Conservation (phyloP, 2,797 vertebrate species). For the Neosilurus hyrtlii region DNA sequence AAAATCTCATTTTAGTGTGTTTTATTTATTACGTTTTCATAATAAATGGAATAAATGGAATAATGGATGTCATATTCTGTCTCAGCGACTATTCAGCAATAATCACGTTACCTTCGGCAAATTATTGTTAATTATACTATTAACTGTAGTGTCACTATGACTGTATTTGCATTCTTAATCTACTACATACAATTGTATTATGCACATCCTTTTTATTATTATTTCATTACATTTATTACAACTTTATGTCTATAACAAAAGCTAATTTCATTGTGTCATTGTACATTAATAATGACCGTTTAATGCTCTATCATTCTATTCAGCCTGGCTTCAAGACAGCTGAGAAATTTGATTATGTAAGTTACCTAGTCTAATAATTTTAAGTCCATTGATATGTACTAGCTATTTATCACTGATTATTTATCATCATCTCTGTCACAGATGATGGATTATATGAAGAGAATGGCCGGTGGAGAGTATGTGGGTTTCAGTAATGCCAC, state of each 20-base stretch:
- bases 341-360: slow-evolving; percentile 88
- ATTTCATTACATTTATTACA: neutral
- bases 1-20: too few species aligned
- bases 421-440: slow-evolving; percentile 56
- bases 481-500: slow-evolving; percentile 90
- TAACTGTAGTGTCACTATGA: neutral
- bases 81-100: too few species aligned
- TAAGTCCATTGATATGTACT: slow-evolving; percentile 3
- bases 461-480: slow-evolving; percentile 81
- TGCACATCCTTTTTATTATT: neutral
- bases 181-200: neutral
- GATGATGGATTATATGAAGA: slow-evolving; percentile 86
- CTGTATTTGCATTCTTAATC: slow-evolving; percentile 4
- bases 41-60: too few species aligned
- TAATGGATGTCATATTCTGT: too few species aligned
- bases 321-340: slow-evolving; percentile 85
- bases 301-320: slow-evolving; percentile 13
- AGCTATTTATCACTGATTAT: neutral
- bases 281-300: neutral
- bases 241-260: neutral
- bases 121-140: neutral
- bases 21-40: too few species aligned
- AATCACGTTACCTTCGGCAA: too few species aligned
- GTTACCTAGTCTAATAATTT: slow-evolving; percentile 57
- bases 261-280: neutral